A percentile compares a stretch with the other conserved stretches of the same genome.
These are phyloP conservation scores for Linyphia triangularis DNA, from an alignment of 2,888 invertebrate genomes.

Conservation along the genomic window DNA sequence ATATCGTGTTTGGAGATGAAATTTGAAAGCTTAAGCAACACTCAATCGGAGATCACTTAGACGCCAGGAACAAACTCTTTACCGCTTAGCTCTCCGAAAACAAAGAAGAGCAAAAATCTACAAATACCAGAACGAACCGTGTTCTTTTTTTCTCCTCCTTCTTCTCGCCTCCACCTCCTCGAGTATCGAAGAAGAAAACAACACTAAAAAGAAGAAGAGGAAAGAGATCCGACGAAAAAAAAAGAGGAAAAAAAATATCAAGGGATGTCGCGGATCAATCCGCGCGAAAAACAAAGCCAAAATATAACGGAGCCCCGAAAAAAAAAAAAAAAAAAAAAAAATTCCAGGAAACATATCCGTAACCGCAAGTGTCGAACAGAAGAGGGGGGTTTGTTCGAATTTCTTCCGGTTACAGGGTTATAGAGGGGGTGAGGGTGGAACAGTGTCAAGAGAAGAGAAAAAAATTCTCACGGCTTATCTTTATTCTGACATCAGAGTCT, in stretches of 20 bases:
- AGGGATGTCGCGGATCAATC: constrained; percentile 58
- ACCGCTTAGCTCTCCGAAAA: constrained; percentile 16
- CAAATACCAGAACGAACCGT: constrained; percentile 13
- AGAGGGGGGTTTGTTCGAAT: constrained; percentile 68
- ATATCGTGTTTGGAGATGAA: constrained; percentile 21
- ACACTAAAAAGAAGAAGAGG: background rate
- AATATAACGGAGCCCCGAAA: constrained; percentile 36
- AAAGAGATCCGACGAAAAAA: background rate
- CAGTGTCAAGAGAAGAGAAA: constrained; percentile 37
- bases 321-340: constrained; percentile 30
- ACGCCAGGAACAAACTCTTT: constrained; percentile 54
- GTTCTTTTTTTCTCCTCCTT: constrained; percentile 10
- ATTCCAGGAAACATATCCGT: constrained; percentile 49
- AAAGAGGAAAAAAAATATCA: constrained; percentile 20
- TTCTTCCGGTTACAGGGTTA: constrained; percentile 62
- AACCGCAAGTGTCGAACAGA: constrained; percentile 68
- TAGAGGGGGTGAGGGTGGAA: background rate
- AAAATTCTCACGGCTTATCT: constrained; percentile 55
- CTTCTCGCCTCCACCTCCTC: constrained; percentile 16
- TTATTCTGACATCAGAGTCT: constrained; percentile 51
- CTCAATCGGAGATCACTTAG: constrained; percentile 69
- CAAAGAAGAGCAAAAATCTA: background rate
- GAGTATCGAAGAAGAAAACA: constrained; percentile 48
- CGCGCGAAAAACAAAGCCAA: constrained; percentile 65
- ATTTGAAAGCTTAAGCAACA: constrained; percentile 67